Evolutionary conservation across 2,113 vertebrate species (phyloP).

Genomic region (Acanthisitta chloris): DNA sequence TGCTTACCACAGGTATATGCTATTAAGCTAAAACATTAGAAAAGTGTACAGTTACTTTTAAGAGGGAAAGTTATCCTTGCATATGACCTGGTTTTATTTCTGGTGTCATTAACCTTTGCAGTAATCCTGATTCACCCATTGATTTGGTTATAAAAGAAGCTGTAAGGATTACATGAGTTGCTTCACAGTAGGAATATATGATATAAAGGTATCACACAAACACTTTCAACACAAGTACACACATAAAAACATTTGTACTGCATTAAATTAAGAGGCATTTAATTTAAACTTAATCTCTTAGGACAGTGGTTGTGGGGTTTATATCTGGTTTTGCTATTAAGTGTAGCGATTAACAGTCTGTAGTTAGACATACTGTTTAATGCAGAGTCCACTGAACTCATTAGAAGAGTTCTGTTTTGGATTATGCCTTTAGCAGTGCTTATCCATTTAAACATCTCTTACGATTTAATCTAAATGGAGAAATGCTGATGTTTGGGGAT

Average conservation of each 20-base stretch:
- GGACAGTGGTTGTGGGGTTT: background rate
- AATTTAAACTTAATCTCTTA: background rate
- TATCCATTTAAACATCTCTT: constrained; percentile 4
- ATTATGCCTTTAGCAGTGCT: constrained; percentile 39
- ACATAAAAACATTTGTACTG: background rate
- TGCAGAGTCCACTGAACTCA: background rate
- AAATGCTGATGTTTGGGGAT: background rate
- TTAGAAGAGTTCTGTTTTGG: constrained; percentile 41
- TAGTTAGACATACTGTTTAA: background rate
- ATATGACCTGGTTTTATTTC: background rate
- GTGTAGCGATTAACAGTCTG: background rate
- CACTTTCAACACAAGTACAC: background rate
- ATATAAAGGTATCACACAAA: background rate
- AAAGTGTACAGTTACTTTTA: background rate
- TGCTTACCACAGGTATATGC: background rate
- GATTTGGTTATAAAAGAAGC: background rate
- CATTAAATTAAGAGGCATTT: background rate
- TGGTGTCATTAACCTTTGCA: background rate
- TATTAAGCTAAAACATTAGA: background rate
- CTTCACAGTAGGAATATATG: background rate
- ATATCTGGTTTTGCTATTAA: constrained; percentile 14
- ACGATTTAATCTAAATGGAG: background rate
- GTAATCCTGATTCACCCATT: background rate
- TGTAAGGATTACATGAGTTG: background rate
- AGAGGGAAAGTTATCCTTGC: background rate